Evolutionary conservation across 1,140 invertebrate species (phyloP), one percentile per base, ranked within the genome.

Genomic region (Nymphalis io): DNA sequence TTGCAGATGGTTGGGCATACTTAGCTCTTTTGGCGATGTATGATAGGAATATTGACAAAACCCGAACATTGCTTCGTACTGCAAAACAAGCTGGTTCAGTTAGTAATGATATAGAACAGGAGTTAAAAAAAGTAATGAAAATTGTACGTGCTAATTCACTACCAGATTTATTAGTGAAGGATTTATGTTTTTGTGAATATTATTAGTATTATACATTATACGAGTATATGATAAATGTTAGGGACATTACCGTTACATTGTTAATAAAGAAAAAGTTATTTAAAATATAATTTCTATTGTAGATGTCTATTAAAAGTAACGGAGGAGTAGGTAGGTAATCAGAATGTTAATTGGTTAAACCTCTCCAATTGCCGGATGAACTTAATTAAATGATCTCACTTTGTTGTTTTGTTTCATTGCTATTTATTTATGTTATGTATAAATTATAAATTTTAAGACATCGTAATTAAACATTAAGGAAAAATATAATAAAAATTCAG

Each of bases 121-220:
- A 90, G 18, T 46, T 91, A 11, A 79, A 77, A 39, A 81, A 76
- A 73, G 40, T 81, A 15, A 83, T 79, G 70, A 78, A 81, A 57
- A 69, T 82, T 3, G 57, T 87, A 1, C 71, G 78, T 66, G 65
- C 86, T 20, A 76, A 86, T 11, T 72, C 72, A 6, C 68, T 88
- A 40, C 78, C 88, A 0, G 82, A 87, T 63, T 61, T 62, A 5
- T 68, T 89, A 10, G 71, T 83, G 0, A 87, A 88, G 55, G 79
- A 90, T 70, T 64, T 91, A 63, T 91, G 88, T 74, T 75, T 88
- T 18, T 89, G 88, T 66, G 78, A 90, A 68, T 88, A 87, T 74
- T 82, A 81, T 72, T 84, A 69, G 71, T 38, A 8, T 59, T 23
- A 33, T 58, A 38, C 1, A 27, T 15, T 18, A 18, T 20, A 8